Conservation (phyloP, 2,888 invertebrate genomes). For the Hoplodrina ambigua region DNA sequence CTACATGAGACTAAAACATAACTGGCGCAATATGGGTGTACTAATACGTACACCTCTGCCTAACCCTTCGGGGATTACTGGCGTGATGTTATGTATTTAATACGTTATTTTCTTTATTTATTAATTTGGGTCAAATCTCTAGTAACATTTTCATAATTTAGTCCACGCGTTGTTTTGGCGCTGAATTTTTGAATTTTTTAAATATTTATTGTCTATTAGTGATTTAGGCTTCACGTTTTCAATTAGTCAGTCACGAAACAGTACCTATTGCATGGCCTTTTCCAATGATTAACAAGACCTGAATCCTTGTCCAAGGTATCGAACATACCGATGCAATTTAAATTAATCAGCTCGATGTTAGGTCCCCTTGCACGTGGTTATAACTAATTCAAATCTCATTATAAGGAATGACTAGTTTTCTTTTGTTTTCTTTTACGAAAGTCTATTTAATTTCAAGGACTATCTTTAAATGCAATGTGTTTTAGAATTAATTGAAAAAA, state of each 20-base stretch:
- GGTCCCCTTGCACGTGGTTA: neutral
- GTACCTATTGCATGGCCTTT: neutral
- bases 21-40: too few species aligned
- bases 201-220: too few species aligned
- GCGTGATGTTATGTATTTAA: too few species aligned
- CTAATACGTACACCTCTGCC: too few species aligned
- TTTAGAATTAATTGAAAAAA: conserved; percentile 21
- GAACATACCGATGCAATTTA: conserved; percentile 12
- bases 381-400: conserved; percentile 12
- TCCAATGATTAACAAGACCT: neutral
- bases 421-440: neutral
- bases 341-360: neutral
- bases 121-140: too few species aligned
- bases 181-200: too few species aligned
- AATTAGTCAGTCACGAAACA: neutral
- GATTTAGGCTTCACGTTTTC: neutral
- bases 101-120: too few species aligned
- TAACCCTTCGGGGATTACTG: too few species aligned
- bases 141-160: too few species aligned
- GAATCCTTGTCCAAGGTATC: neutral
- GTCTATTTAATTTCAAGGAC: conserved; percentile 7
- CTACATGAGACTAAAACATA: too few species aligned
- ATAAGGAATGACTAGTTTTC: neutral
- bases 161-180: too few species aligned
- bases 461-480: neutral